phyloP scores from a whole-genome alignment of 2,888 invertebrate genomes.

The Hipparchia sbordonii region DNA sequence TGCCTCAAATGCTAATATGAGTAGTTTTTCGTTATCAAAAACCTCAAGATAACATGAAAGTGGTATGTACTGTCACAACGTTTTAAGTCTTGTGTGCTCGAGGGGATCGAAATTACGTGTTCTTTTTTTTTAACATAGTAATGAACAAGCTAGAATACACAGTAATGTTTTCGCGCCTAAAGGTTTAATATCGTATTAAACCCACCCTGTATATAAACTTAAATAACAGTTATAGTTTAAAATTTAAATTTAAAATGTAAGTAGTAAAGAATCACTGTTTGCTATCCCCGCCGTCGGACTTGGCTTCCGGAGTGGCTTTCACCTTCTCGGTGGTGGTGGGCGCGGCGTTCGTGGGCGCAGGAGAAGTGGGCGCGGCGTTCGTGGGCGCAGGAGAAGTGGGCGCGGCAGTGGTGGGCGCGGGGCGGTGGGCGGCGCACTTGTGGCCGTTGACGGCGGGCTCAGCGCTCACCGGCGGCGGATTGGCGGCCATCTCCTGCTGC shows the following conservation, averaged over 20 bases:
- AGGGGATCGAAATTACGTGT: too few species aligned
- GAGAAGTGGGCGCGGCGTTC: conserved; percentile 50
- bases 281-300: conserved; percentile 57
- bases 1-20: too few species aligned
- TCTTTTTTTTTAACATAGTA: too few species aligned
- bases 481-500: conserved; percentile 48
- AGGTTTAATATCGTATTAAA: not conserved
- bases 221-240: conserved; percentile 36
- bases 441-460: conserved; percentile 41
- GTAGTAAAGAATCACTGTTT: conserved; percentile 46
- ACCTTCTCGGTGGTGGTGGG: conserved; percentile 63
- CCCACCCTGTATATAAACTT: not conserved
- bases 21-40: too few species aligned
- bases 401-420: conserved; percentile 40
- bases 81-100: too few species aligned
- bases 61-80: too few species aligned
- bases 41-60: too few species aligned
- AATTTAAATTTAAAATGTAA: conserved; percentile 37
- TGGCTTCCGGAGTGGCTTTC: conserved; percentile 69
- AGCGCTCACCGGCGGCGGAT: conserved; percentile 44
- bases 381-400: conserved; percentile 50
- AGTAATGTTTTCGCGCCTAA: not conserved
- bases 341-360: conserved; percentile 40
- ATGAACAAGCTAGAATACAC: not conserved
- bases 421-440: conserved; percentile 25